Conservation (phyloP, 2,888 invertebrate species). For the Trissolcus brochymenae region DNA sequence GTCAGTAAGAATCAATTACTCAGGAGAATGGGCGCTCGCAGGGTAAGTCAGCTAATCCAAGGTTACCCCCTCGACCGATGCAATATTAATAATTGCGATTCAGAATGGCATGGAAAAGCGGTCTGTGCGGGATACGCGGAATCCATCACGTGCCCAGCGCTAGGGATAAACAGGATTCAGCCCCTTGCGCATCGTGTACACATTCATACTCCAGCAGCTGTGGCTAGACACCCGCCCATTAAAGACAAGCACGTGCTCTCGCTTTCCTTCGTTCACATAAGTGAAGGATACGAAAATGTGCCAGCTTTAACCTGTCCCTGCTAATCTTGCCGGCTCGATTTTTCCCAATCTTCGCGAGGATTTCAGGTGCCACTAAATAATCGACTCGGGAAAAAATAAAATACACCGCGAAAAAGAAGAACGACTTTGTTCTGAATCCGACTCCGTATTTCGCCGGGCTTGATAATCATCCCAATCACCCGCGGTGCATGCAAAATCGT, state of each 20-base stretch:
- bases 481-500: constrained; percentile 44
- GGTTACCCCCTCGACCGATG: constrained; percentile 62
- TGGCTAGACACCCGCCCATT: constrained; percentile 48
- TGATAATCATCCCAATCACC: constrained; percentile 39
- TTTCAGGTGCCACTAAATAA: constrained; percentile 10
- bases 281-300: constrained; percentile 27
- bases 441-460: constrained; percentile 14
- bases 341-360: neutral
- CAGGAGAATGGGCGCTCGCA: constrained; percentile 50
- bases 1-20: constrained; percentile 69
- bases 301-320: constrained; percentile 38
- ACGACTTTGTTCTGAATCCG: constrained; percentile 26
- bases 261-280: constrained; percentile 44
- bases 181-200: constrained; percentile 52
- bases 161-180: constrained; percentile 62
- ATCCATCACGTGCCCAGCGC: constrained; percentile 22
- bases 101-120: constrained; percentile 48
- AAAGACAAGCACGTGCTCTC: constrained; percentile 46
- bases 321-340: constrained; percentile 22
- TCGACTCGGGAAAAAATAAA: neutral
- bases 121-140: constrained; percentile 62
- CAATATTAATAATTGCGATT: constrained; percentile 72
- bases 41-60: constrained; percentile 46
- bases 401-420: neutral
- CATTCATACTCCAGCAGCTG: constrained; percentile 52